Conservation (phyloP, 1,140 invertebrate species). For the Lycorma delicatula region DNA sequence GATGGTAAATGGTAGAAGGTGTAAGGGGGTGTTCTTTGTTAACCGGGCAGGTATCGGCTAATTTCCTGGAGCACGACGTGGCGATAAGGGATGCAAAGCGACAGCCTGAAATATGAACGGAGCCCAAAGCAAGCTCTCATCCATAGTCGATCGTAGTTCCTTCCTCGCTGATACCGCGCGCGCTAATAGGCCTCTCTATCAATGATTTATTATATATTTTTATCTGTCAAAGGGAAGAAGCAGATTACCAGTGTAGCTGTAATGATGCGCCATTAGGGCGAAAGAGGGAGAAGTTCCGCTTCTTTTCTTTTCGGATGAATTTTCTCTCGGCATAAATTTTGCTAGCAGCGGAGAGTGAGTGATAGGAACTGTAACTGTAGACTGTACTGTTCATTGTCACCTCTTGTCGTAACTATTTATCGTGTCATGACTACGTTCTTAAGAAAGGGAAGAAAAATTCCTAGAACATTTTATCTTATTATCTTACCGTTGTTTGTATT, state of each 20-base stretch:
- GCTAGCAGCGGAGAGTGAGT: too few relatives aligned
- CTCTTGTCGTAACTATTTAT: too few relatives aligned
- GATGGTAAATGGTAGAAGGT: too few relatives aligned
- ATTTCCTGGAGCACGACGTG: not conserved
- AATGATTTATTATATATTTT: constrained; percentile 6
- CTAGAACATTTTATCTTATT: too few relatives aligned
- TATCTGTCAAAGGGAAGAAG: constrained; percentile 6
- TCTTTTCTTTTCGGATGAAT: not conserved
- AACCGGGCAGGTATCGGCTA: constrained; percentile 4
- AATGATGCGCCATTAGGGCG: not conserved
- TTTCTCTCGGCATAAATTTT: constrained; percentile 6
- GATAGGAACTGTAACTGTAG: too few relatives aligned
- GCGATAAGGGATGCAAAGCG: constrained; percentile 1
- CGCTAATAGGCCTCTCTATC: constrained; percentile 7
- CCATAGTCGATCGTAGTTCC: not conserved
- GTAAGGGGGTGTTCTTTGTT: not conserved
- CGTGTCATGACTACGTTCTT: too few relatives aligned
- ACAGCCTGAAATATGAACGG: constrained; percentile 5
- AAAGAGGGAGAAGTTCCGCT: not conserved
- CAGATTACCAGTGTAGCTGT: not conserved
- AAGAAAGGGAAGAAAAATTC: too few relatives aligned
- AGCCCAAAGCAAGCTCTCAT: not conserved
- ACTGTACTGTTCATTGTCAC: too few relatives aligned
- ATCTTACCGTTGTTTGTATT: too few relatives aligned
- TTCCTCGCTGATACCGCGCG: not conserved